These are phyloP conservation scores for Gymnoscelis rufifasciata DNA, from an alignment of 2,888 invertebrate species.

Conservation along the genomic window DNA sequence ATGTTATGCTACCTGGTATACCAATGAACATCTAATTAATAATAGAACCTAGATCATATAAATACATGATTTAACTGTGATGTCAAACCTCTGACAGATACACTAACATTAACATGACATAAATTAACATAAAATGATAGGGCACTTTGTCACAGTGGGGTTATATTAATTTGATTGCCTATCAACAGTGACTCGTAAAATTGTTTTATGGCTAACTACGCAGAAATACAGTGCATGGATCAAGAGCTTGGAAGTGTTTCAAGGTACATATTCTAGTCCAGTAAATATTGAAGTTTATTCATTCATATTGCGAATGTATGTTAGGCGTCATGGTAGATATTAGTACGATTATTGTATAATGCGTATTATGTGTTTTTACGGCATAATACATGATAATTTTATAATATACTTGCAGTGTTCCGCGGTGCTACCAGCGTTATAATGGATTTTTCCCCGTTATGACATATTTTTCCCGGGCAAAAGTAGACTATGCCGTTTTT, in stretches of 20 bases:
- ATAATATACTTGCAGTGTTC: too few species aligned
- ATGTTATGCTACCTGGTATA: too few species aligned
- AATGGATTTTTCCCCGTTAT: too few species aligned
- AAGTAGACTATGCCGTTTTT: too few species aligned
- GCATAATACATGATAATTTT: too few species aligned
- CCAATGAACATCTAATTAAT: neutral
- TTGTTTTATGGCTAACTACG: constrained; percentile 9
- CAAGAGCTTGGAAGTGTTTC: constrained; percentile 1
- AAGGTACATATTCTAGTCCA: neutral
- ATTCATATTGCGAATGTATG: neutral
- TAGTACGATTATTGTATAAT: too few species aligned
- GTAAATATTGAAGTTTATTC: neutral
- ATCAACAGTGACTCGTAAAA: constrained; percentile 16
- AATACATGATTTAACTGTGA: constrained; percentile 16
- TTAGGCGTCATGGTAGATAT: too few species aligned
- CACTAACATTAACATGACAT: constrained; percentile 21
- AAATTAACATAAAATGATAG: constrained; percentile 18
- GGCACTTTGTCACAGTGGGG: constrained; percentile 8
- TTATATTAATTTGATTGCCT: constrained; percentile 18
- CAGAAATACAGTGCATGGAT: neutral
- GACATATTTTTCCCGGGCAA: too few species aligned
- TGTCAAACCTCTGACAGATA: constrained; percentile 26
- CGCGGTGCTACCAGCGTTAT: too few species aligned
- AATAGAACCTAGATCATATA: constrained; percentile 7
- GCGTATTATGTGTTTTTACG: too few species aligned